A percentile compares a stretch with the other conserved stretches of the same genome.
Evolutionary conservation across 2,888 invertebrate species (phyloP).

Genomic region (Cerastoderma edule): DNA sequence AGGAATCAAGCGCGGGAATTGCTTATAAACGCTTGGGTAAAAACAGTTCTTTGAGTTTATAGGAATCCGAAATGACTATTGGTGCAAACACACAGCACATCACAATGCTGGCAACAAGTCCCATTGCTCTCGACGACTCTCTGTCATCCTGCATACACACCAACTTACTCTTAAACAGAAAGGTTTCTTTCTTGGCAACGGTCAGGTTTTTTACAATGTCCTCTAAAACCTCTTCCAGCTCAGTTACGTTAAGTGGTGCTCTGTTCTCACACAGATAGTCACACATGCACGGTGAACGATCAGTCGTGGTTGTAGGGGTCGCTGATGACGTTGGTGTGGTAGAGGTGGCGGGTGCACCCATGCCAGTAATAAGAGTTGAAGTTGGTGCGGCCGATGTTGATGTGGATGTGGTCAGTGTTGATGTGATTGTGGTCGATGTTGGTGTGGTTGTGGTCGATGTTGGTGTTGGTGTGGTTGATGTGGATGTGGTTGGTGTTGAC

Average conservation of each 20-base stretch:
- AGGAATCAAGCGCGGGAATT: not conserved
- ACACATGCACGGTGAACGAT: not conserved
- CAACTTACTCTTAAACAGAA: conserved; percentile 1
- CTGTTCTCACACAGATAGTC: not conserved
- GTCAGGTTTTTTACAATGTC: conserved; percentile 2
- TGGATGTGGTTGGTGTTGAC: not conserved
- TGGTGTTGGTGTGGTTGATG: not conserved
- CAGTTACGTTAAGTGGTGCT: not conserved
- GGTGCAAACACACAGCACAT: conserved; percentile 15
- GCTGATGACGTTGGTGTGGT: not conserved
- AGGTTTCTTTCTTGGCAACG: not conserved
- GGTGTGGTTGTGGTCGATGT: not conserved
- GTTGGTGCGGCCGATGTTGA: not conserved
- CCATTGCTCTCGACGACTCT: conserved; percentile 4
- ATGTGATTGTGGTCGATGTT: not conserved
- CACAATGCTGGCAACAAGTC: conserved; percentile 7
- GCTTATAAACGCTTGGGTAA: not conserved
- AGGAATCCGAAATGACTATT: not conserved
- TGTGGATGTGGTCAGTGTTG: not conserved
- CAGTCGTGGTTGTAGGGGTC: not conserved
- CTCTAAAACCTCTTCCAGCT: not conserved
- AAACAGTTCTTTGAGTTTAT: not conserved
- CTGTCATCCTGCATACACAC: conserved; percentile 10
- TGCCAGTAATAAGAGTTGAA: not conserved
- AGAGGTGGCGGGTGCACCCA: not conserved